Percentiles rank a stretch among this genome's conserved stretches.
phyloP scores from a whole-genome alignment of 2,797 vertebrate genomes.

The Tapera naevia region DNA sequence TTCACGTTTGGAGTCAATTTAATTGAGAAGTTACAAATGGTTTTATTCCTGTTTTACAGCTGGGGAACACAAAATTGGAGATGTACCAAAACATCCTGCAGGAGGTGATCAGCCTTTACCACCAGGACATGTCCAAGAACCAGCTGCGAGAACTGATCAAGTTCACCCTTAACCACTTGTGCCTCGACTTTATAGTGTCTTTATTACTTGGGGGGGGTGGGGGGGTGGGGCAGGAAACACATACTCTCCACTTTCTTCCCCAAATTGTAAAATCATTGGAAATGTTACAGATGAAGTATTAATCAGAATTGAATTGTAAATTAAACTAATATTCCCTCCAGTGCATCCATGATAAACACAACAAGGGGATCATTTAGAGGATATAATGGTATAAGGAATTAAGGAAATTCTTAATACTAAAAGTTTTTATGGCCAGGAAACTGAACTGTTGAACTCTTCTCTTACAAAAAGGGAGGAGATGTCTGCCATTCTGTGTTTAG shows the following conservation, averaged over 20 bases:
- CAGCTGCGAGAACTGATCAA: slow-evolving; percentile 51
- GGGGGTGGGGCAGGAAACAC: slow-evolving; percentile 17
- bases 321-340: slow-evolving; percentile 3
- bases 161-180: slow-evolving; percentile 65
- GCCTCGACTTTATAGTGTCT: slow-evolving; percentile 63
- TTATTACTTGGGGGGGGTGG: slow-evolving; percentile 21
- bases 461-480: background rate
- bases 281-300: background rate
- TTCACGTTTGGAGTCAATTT: background rate
- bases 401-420: background rate
- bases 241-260: slow-evolving; percentile 23
- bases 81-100: slow-evolving; percentile 44
- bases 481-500: background rate
- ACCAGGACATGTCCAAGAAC: slow-evolving; percentile 59
- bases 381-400: background rate
- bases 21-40: background rate
- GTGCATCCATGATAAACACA: background rate
- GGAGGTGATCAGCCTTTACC: slow-evolving; percentile 62
- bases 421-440: background rate
- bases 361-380: background rate
- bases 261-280: background rate
- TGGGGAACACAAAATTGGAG: slow-evolving; percentile 37
- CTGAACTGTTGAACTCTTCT: background rate
- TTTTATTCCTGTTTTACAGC: slow-evolving; percentile 64
- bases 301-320: background rate